These are phyloP conservation scores for Knipowitschia caucasica DNA, from an alignment of 2,797 vertebrate species.

Conservation along the genomic window DNA sequence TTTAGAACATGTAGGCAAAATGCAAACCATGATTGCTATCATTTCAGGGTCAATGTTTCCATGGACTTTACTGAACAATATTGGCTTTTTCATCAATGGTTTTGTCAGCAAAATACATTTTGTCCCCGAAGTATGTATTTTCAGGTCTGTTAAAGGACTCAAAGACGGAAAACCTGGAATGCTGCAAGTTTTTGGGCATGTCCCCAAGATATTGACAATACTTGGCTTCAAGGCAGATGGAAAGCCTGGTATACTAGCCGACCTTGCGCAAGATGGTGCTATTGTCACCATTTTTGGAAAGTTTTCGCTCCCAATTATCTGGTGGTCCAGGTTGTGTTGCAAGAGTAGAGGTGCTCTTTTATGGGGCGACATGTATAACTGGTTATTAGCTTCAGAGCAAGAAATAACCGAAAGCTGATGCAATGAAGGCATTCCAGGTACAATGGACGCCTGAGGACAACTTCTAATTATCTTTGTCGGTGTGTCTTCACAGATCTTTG, in stretches of 20 bases:
- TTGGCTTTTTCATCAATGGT: slow-evolving; percentile 15
- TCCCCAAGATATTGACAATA: slow-evolving; percentile 47
- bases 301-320: slow-evolving; percentile 6
- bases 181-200: slow-evolving; percentile 44
- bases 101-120: slow-evolving; percentile 36
- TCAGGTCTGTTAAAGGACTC: slow-evolving; percentile 10
- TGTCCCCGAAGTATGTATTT: slow-evolving; percentile 24
- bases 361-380: slow-evolving; percentile 18
- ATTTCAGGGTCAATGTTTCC: slow-evolving; percentile 27
- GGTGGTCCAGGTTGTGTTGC: slow-evolving; percentile 4
- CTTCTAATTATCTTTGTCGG: slow-evolving; percentile 42
- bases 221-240: slow-evolving; percentile 39
- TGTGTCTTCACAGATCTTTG: slow-evolving; percentile 15
- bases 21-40: slow-evolving; percentile 40
- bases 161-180: slow-evolving; percentile 56
- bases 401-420: slow-evolving; percentile 22
- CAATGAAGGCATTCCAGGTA: slow-evolving; percentile 58
- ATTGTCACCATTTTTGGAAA: slow-evolving; percentile 34
- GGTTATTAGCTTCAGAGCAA: slow-evolving; percentile 14
- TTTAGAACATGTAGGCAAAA: slow-evolving; percentile 57
- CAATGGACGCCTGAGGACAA: slow-evolving; percentile 51
- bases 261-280: slow-evolving; percentile 35
- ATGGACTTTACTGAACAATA: slow-evolving; percentile 14
- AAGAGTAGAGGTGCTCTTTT: slow-evolving; percentile 14
- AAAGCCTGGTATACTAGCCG: slow-evolving; percentile 47